These are phyloP conservation scores for Nycteola revayana DNA, from an alignment of 2,888 invertebrate genomes.

Conservation along the genomic window DNA sequence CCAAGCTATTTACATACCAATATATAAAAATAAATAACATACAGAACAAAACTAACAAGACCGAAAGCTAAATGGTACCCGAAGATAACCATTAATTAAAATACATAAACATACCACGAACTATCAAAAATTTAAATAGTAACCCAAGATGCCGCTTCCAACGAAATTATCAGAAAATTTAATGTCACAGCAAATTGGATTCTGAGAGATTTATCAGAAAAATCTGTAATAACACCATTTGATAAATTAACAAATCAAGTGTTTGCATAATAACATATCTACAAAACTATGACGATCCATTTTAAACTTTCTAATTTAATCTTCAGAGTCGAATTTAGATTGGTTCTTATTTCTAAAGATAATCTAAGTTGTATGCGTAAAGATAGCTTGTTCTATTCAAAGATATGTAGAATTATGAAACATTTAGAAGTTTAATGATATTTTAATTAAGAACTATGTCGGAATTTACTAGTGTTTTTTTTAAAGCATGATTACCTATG, in stretches of 20 bases:
- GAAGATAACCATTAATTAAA: slow-evolving; percentile 25
- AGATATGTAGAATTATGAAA: slow-evolving; percentile 29
- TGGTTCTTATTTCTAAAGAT: neutral
- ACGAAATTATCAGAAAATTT: slow-evolving; percentile 46
- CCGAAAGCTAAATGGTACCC: no score
- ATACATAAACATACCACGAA: slow-evolving; percentile 5
- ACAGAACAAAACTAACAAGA: slow-evolving; percentile 20
- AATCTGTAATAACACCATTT: slow-evolving; percentile 48
- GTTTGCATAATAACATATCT: slow-evolving; percentile 10
- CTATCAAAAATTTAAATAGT: slow-evolving; percentile 30
- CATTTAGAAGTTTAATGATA: slow-evolving; percentile 31
- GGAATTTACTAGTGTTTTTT: slow-evolving; percentile 2
- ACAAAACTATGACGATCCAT: neutral
- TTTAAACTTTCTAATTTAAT: neutral
- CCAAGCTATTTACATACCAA: no score
- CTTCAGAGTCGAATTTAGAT: slow-evolving; percentile 1
- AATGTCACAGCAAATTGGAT: slow-evolving; percentile 54
- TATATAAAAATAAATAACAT: slow-evolving; percentile 8
- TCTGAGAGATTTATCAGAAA: slow-evolving; percentile 46
- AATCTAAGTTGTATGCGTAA: slow-evolving; percentile 2
- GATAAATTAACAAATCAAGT: slow-evolving; percentile 38
- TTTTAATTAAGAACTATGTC: slow-evolving; percentile 18
- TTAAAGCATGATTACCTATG: slow-evolving; percentile 4
- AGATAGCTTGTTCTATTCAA: slow-evolving; percentile 12
- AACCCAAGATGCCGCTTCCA: slow-evolving; percentile 32